Base-by-base conservation (phyloP, 2,113 vertebrate genomes). In the Thalassarche chlororhynchos region DNA sequence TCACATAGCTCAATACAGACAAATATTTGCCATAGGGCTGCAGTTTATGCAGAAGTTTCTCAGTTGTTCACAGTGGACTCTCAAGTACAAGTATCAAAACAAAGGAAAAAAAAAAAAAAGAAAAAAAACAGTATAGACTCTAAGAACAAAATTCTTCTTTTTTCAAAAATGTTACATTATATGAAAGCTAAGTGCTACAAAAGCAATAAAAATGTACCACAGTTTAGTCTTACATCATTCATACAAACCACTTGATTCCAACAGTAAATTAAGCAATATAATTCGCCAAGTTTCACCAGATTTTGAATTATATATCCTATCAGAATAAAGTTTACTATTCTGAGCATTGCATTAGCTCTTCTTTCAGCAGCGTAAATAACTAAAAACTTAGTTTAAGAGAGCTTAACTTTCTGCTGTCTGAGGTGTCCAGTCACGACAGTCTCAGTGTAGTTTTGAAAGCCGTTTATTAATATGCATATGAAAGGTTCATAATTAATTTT, bases 351-450 rank as follows among this genome's bases (percentile, higher is more conserved):
- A 69, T 52, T 88, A 49, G 9, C 36, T 85, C 57, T 80, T 87
- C 29, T 52, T 88, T 92, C 40, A 80, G 18, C n/a, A 79, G 15
- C 40, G 9, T 23, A 51, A 20, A 36, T 17, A 74, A 47, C 15
- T 65, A 70, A 87, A 78, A 90, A 38, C 6, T 14, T n/a, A 17
- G 23, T 55, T 25, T 12, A 61, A 74, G 9, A 79, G 38, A 69
- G 14, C 14, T 84, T 87, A 87, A 60, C 6, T 58, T 61, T 91
- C 15, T 87, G 3, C 29, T 58, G 18, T 58, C 12, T 91, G 42
- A 84, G 42, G 5, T 44, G 3, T 49, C n/a, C 23, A 71, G 11
- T 65, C 51, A 69, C 0, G 1, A 47, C 1, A 1, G 38, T 26
- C 14, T 36, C 44, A 42, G 42, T 42, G 31, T 55, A 24, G 13